These are phyloP conservation scores for Caranx melampygus DNA, from an alignment of 2,113 vertebrate species.

Conservation along the genomic window DNA sequence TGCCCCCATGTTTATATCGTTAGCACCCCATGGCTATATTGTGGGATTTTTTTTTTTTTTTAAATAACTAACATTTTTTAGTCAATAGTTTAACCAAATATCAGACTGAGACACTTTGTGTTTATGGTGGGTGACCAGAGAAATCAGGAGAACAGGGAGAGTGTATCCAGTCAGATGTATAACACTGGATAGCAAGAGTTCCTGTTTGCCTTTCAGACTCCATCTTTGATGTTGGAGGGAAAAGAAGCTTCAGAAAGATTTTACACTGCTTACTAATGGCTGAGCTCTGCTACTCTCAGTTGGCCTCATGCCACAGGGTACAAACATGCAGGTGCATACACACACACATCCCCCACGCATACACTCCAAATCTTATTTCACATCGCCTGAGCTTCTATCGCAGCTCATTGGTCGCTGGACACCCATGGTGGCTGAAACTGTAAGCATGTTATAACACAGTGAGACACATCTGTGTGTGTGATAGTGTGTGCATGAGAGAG, in stretches of 20 bases:
- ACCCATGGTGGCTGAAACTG: slow-evolving; percentile 33
- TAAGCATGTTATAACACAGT: slow-evolving; percentile 43
- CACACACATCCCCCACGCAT: slow-evolving; percentile 2
- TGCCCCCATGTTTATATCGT: no score
- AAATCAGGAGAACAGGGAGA: slow-evolving; percentile 18
- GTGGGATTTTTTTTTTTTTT: no score
- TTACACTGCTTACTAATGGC: slow-evolving; percentile 51
- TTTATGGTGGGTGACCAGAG: slow-evolving; percentile 4
- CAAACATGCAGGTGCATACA: neutral
- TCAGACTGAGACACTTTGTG: neutral
- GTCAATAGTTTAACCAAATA: neutral
- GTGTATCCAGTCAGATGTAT: slow-evolving; percentile 21
- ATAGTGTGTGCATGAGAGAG: neutral
- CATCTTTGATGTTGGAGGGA: slow-evolving; percentile 60
- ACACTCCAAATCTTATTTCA: slow-evolving; percentile 67
- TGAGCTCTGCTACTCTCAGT: slow-evolving; percentile 47
- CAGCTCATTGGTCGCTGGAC: slow-evolving; percentile 34
- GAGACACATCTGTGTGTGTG: slow-evolving; percentile 7
- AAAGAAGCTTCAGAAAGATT: slow-evolving; percentile 57
- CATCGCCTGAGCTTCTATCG: slow-evolving; percentile 37
- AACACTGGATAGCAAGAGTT: slow-evolving; percentile 38
- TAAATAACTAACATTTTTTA: no score
- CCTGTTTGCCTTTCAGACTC: slow-evolving; percentile 59
- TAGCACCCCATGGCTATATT: no score
- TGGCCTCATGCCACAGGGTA: slow-evolving; percentile 33